Evolutionary conservation across 2,888 invertebrate genomes (phyloP), one percentile per base, ranked within the genome.

Genomic region (Leptarthrus brevirostris): DNA sequence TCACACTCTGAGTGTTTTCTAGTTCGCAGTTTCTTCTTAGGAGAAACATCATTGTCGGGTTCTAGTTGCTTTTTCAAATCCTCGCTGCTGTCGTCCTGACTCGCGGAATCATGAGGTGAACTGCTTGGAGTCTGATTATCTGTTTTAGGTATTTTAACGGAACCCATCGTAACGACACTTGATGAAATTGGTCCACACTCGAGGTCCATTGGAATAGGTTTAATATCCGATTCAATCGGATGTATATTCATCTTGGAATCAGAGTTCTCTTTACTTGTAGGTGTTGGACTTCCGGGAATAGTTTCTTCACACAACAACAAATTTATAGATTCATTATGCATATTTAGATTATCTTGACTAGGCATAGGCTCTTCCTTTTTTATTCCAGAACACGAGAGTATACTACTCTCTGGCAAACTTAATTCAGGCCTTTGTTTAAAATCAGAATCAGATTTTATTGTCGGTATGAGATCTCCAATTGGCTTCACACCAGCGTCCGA

Each of bases 211-310:
- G 79, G 79, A 54, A 86, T 81, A 69, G 84, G 81, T 75, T 85
- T 85, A 3, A 84, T 80, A 16, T 86, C 84, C 24, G 83, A 79
- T 66, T 81, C 81, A 49, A 79, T 82, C 66, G 80, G 80, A 66
- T 79, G 79, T 20, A 76, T 77, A 75, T 79, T 78, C 80, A 84
- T 77, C 75, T 87, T 86, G 1, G 86, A 89, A 54, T 79, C 76
- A 0, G 93, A 92, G 53, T 93, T 92, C 49, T 79, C 76, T 78
- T 87, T 34, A 83, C 82, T 56, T 20, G 90, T 89, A 0, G 93
- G 92, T 54, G 93, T 92, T 3, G 95, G 95, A 82, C 94, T 95
- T 20, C 95, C 93, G 0, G 95, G 96, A 81, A 96, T 95, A 24
- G 94, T 95, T 85, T 96, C 96, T 82, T 94, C 94, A 83, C 96